Conservation (phyloP, 2,113 vertebrate species). For the Motacilla tschutschensis region DNA sequence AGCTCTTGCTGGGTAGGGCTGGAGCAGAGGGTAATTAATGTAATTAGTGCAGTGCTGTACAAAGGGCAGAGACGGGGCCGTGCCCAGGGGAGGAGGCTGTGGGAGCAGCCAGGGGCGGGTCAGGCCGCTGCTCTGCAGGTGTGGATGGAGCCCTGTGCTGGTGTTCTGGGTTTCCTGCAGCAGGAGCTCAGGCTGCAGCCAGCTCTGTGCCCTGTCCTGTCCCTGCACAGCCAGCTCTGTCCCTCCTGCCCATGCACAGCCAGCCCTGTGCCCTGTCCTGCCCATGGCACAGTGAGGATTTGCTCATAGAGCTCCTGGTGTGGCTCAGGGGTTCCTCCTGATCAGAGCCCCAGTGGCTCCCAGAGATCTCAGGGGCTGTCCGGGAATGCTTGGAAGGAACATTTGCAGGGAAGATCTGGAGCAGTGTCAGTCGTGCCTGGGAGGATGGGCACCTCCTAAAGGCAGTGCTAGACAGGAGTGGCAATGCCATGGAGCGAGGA, state of each 20-base stretch:
- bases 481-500: neutral
- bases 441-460: neutral
- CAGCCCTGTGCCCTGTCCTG: neutral
- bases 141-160: neutral
- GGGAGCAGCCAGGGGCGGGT: neutral
- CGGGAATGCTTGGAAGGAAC: neutral
- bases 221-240: neutral
- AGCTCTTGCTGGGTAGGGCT: neutral
- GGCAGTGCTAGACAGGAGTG: neutral
- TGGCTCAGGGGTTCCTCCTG: neutral
- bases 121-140: neutral
- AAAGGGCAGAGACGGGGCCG: neutral
- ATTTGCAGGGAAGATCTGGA: neutral
- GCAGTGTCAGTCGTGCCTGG: neutral
- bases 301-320: neutral
- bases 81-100: neutral
- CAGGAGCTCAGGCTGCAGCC: neutral
- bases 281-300: neutral
- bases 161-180: neutral
- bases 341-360: too few relatives aligned
- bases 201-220: neutral
- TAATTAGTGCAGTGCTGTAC: neutral
- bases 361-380: neutral
- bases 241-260: neutral
- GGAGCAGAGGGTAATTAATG: neutral